These are phyloP conservation scores for Zaprionus taronus DNA, from an alignment of 1,140 invertebrate genomes.

Conservation along the genomic window DNA sequence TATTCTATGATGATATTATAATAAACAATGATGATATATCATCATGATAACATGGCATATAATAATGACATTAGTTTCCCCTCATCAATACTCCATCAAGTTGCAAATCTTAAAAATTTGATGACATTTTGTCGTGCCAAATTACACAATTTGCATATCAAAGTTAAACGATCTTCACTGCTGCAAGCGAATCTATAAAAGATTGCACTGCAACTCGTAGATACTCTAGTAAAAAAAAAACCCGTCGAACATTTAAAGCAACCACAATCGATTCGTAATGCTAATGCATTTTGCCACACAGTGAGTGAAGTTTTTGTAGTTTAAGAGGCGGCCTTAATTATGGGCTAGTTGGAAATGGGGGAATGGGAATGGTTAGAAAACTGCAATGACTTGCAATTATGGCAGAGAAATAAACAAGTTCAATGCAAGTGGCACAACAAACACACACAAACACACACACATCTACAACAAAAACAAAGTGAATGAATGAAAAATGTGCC, in stretches of 20 bases:
- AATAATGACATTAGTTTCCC: neutral
- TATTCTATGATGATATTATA: too few relatives aligned
- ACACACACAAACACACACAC: neutral
- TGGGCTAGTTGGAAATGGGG: conserved; percentile 24
- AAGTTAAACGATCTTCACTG: neutral
- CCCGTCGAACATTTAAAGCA: neutral
- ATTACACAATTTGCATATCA: neutral
- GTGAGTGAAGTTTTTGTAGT: neutral
- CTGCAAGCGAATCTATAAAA: neutral
- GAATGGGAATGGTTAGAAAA: conserved; percentile 20
- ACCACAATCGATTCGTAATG: neutral
- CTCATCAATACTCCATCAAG: neutral
- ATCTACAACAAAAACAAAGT: conserved; percentile 14
- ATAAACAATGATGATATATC: neutral
- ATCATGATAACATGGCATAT: neutral
- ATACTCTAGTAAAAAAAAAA: neutral
- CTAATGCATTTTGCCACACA: conserved; percentile 14
- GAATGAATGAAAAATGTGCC: conserved; percentile 41
- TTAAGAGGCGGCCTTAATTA: conserved; percentile 70
- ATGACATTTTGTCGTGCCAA: neutral
- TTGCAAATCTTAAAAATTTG: neutral
- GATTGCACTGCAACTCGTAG: neutral
- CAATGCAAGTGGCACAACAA: conserved; percentile 59
- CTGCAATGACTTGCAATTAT: conserved; percentile 37
- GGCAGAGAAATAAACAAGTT: conserved; percentile 58